Evolutionary conservation across 2,797 vertebrate genomes (phyloP).

Genomic region (Myiotriccus ornatus): DNA sequence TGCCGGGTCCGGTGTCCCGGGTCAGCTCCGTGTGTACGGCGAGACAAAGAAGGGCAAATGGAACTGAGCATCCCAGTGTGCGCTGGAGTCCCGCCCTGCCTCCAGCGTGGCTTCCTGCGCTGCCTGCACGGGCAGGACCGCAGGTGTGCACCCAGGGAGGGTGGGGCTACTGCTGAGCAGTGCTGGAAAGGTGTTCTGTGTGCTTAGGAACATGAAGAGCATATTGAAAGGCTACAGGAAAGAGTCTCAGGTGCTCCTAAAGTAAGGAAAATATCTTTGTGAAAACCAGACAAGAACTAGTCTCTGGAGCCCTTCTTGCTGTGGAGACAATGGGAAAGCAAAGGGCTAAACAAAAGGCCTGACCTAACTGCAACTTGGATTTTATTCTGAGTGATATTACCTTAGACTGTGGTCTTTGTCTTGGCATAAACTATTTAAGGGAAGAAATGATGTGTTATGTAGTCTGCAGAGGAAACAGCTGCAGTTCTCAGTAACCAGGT

Average conservation of each 20-base stretch:
- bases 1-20: not conserved
- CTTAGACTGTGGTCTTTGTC: not conserved
- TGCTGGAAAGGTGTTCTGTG: not conserved
- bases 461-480: not conserved
- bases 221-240: not conserved
- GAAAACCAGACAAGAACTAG: not conserved
- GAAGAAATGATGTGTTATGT: not conserved
- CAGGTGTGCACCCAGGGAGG: not conserved
- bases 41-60: not conserved
- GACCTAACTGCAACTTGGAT: not conserved
- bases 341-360: not conserved
- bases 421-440: not conserved
- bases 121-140: not conserved
- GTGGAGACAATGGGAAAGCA: not conserved
- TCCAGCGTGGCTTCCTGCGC: not conserved
- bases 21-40: not conserved
- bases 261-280: not conserved
- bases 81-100: not conserved
- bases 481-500: not conserved
- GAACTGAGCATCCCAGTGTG: accelerated
- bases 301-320: not conserved
- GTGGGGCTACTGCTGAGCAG: not conserved
- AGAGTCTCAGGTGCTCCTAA: not conserved
- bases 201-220: not conserved
- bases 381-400: not conserved